Percentiles rank a stretch among this genome's conserved stretches.
Evolutionary conservation across 2,797 vertebrate species (phyloP).

Genomic region (Sebastes hubbsi): DNA sequence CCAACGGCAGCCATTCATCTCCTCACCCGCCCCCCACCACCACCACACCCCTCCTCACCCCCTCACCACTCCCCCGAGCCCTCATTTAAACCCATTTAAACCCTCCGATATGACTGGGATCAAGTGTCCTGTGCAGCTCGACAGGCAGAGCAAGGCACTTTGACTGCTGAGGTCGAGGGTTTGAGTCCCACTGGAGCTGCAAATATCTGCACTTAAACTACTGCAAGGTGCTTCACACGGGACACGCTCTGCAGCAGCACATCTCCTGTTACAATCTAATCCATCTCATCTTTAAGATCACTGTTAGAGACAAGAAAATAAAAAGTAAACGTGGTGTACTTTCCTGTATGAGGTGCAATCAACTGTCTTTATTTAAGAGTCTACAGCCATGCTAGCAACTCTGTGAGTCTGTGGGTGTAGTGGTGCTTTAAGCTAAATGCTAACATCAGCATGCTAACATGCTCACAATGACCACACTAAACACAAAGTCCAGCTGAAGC

Average conservation of each 20-base stretch:
- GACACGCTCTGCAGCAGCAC: neutral
- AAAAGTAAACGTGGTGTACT: neutral
- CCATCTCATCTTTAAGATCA: neutral
- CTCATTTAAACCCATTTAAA: conserved; percentile 71
- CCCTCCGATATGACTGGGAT: conserved; percentile 59
- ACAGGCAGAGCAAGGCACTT: conserved; percentile 41
- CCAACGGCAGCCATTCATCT: conserved; percentile 39
- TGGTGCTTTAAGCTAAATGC: no score
- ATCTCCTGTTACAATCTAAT: neutral
- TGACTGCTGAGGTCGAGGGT: conserved; percentile 39
- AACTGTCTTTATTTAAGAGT: neutral
- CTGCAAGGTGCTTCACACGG: conserved; percentile 28
- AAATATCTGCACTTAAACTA: conserved; percentile 7
- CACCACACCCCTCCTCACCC: neutral
- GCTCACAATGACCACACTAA: no score
- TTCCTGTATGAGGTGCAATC: neutral
- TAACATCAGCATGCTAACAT: no score
- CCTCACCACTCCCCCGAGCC: conserved; percentile 57
- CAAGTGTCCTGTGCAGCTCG: conserved; percentile 62
- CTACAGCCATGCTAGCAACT: no score
- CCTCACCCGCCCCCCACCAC: neutral
- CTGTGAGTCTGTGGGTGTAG: no score
- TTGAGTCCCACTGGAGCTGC: conserved; percentile 47
- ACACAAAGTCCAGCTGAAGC: neutral
- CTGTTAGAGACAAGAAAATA: neutral